Conservation (phyloP, 64 coral and sea anemone genomes). For the Stylophora pistillata region DNA sequence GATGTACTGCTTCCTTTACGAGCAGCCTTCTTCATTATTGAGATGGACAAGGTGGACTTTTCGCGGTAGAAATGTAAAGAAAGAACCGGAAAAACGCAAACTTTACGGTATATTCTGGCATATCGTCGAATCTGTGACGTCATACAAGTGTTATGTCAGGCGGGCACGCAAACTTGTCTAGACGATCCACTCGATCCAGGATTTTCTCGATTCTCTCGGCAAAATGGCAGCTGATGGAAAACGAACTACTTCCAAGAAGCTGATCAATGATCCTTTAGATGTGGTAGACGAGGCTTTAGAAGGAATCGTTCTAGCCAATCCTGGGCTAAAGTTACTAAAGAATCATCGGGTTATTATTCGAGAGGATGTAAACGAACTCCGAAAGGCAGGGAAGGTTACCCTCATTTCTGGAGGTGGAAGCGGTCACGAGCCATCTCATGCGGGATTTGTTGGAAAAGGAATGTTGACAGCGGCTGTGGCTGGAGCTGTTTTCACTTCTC, state of each 20-base stretch:
- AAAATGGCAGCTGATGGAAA: conserved; percentile 54
- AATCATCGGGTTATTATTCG: conserved; percentile 83
- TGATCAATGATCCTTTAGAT: conserved; percentile 73
- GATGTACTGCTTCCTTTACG: too few relatives aligned
- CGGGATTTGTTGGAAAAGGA: conserved; percentile 87
- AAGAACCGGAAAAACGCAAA: too few relatives aligned
- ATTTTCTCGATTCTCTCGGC: too few relatives aligned
- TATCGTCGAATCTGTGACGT: background rate
- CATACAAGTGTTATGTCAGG: background rate
- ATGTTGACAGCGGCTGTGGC: conserved; percentile 89
- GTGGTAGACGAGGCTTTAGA: conserved; percentile 86
- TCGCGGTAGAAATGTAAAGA: too few relatives aligned
- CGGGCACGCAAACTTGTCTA: background rate
- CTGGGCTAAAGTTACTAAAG: conserved; percentile 70
- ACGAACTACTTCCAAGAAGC: conserved; percentile 53
- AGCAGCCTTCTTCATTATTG: too few relatives aligned
- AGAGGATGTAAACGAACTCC: conserved; percentile 66
- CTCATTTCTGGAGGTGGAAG: conserved; percentile 91
- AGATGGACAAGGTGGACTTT: too few relatives aligned
- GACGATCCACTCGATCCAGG: background rate
- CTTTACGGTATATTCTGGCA: background rate
- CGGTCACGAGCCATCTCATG: conserved; percentile 92
- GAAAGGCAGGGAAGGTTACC: conserved; percentile 60
- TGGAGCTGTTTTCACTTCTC: conserved; percentile 90
- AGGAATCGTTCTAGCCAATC: conserved; percentile 78